Conservation (phyloP, 37 sponge, comb jelly and placozoan species). For the Amphimedon queenslandica region DNA sequence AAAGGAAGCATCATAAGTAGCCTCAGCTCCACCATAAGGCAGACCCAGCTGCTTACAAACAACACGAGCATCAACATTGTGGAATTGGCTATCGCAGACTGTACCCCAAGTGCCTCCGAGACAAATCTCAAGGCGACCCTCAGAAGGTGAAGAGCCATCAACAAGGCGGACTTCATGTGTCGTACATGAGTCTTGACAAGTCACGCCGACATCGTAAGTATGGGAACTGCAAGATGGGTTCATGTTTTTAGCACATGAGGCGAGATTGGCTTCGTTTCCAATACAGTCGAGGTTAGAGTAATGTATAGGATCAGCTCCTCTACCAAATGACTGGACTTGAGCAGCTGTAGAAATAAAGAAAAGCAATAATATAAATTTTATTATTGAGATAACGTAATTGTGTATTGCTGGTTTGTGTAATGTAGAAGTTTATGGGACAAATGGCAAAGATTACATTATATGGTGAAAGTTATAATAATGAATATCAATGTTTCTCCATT, state of each 20-base stretch:
- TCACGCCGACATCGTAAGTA: not conserved
- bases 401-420: too few relatives aligned
- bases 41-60: not conserved
- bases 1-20: not conserved
- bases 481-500: too few relatives aligned
- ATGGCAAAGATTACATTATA: too few relatives aligned
- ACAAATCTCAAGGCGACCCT: conserved; percentile 11
- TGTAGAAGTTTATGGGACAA: too few relatives aligned
- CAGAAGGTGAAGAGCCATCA: not conserved
- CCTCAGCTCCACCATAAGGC: not conserved
- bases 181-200: not conserved
- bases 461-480: too few relatives aligned
- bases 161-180: conserved; percentile 2
- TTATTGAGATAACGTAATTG: too few relatives aligned
- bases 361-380: too few relatives aligned
- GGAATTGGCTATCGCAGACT: not conserved
- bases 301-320: not conserved
- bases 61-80: not conserved
- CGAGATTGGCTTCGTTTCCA: not conserved
- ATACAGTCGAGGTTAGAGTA: not conserved
- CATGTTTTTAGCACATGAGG: not conserved
- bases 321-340: not conserved
- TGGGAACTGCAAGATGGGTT: not conserved
- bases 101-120: not conserved
- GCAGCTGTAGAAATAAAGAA: conserved; percentile 1